Conservation (phyloP, 2,797 vertebrate species). For the Enteromius afrohamiltoni region DNA sequence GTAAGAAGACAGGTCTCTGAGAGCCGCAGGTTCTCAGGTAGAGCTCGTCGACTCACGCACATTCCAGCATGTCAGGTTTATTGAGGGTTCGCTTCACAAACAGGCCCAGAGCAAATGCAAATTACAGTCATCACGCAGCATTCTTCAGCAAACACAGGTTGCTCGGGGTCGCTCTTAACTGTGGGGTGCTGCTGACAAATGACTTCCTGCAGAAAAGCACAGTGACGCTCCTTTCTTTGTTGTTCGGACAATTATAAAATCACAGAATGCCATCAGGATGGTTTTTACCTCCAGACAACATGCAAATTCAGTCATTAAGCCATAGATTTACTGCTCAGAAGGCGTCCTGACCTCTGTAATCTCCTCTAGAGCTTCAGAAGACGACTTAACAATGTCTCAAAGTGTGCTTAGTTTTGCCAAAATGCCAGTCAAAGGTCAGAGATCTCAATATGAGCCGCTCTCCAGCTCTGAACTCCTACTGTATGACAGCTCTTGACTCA, state of each 20-base stretch:
- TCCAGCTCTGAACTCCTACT: background rate
- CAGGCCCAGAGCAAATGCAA: conserved; percentile 74
- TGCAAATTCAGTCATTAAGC: background rate
- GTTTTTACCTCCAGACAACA: conserved; percentile 1
- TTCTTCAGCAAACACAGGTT: conserved; percentile 80
- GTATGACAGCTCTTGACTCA: background rate
- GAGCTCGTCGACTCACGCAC: conserved; percentile 69
- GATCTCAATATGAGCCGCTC: background rate
- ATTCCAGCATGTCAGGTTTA: conserved; percentile 79
- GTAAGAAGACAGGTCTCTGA: background rate
- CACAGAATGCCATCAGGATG: background rate
- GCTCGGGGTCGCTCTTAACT: conserved; percentile 73
- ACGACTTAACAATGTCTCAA: background rate
- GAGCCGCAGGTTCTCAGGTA: conserved; percentile 17
- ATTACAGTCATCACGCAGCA: conserved; percentile 81
- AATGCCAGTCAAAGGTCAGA: background rate
- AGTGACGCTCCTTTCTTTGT: conserved; percentile 15
- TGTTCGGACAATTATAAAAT: conserved; percentile 6
- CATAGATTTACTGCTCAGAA: background rate
- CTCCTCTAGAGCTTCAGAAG: background rate
- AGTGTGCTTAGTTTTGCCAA: background rate
- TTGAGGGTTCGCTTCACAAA: conserved; percentile 70
- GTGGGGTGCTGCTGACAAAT: conserved; percentile 82
- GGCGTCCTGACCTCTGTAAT: background rate
- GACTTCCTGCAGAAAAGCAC: conserved; percentile 78